Evolutionary conservation across 2,888 invertebrate species (phyloP).

Genomic region (Dinocampus coccinellae): DNA sequence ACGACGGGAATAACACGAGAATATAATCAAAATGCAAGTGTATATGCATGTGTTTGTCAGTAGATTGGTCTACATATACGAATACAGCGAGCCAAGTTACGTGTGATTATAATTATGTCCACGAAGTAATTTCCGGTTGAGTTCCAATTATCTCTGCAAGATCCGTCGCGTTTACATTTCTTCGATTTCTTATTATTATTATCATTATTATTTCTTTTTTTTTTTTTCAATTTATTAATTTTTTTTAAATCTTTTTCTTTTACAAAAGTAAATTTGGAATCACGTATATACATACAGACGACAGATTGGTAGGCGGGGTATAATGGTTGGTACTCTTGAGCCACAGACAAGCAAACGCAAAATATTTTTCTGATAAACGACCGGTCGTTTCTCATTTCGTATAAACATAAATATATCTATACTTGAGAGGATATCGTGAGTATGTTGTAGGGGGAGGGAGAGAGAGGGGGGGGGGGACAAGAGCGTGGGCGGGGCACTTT

Average conservation of each 20-base stretch:
- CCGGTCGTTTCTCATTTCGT: constrained; percentile 61
- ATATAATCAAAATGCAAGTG: not conserved
- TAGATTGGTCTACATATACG: constrained; percentile 14
- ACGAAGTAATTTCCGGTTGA: constrained; percentile 34
- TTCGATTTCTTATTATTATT: not conserved
- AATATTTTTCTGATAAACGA: constrained; percentile 66
- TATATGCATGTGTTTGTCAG: no score
- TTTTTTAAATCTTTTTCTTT: not conserved
- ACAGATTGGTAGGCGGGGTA: constrained; percentile 55
- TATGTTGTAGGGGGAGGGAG: constrained; percentile 21
- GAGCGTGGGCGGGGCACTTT: constrained; percentile 57
- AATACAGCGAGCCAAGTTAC: constrained; percentile 46
- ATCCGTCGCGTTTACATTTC: not conserved
- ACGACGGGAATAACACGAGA: not conserved
- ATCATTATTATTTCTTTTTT: not conserved
- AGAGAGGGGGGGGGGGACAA: constrained; percentile 31
- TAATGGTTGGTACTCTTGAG: constrained; percentile 44
- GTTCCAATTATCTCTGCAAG: not conserved
- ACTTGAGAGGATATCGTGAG: constrained; percentile 9
- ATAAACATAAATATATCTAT: constrained; percentile 15
- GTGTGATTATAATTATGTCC: constrained; percentile 59
- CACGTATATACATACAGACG: constrained; percentile 6
- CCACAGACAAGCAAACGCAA: constrained; percentile 38
- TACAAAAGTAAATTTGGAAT: not conserved
- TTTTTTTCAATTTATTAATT: not conserved